Evolutionary conservation across 2,888 invertebrate species (phyloP).

Genomic region (Panorpa germanica): DNA sequence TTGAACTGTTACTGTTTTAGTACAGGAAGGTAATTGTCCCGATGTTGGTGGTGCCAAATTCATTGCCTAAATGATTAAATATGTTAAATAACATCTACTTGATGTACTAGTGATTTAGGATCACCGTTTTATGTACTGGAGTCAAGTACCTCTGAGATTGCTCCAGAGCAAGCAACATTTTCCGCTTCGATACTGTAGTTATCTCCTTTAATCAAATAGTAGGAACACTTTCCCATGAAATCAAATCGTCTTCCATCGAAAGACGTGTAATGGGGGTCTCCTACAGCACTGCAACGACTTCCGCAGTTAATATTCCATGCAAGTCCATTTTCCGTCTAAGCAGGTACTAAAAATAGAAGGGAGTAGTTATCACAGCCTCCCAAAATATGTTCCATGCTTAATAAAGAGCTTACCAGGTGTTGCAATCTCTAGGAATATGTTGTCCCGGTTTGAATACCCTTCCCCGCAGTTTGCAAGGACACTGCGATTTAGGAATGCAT

Average conservation of each 20-base stretch:
- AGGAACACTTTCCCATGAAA: conserved; percentile 83
- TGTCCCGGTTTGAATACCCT: conserved; percentile 51
- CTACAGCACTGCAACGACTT: conserved; percentile 68
- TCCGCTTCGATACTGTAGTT: conserved; percentile 58
- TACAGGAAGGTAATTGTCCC: conserved; percentile 51
- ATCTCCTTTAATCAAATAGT: conserved; percentile 51
- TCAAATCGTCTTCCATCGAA: conserved; percentile 76
- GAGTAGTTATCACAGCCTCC: conserved; percentile 4
- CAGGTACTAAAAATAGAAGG: conserved; percentile 35
- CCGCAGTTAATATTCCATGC: conserved; percentile 61
- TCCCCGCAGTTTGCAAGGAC: conserved; percentile 64
- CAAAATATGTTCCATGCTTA: conserved; percentile 8
- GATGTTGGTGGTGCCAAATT: conserved; percentile 36
- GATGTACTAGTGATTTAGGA: conserved; percentile 4
- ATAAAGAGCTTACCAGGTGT: conserved; percentile 43
- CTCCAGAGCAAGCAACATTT: conserved; percentile 65
- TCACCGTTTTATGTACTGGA: neutral
- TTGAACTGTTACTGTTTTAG: conserved; percentile 53
- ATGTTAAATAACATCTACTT: neutral
- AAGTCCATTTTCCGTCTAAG: conserved; percentile 55
- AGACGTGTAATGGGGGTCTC: conserved; percentile 81
- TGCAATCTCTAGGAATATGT: conserved; percentile 60
- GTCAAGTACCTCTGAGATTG: conserved; percentile 49
- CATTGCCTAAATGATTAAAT: conserved; percentile 29
- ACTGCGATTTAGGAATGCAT: conserved; percentile 50